phyloP scores from a whole-genome alignment of 2,797 vertebrate species.

The Orientallactaga sibirica region DNA sequence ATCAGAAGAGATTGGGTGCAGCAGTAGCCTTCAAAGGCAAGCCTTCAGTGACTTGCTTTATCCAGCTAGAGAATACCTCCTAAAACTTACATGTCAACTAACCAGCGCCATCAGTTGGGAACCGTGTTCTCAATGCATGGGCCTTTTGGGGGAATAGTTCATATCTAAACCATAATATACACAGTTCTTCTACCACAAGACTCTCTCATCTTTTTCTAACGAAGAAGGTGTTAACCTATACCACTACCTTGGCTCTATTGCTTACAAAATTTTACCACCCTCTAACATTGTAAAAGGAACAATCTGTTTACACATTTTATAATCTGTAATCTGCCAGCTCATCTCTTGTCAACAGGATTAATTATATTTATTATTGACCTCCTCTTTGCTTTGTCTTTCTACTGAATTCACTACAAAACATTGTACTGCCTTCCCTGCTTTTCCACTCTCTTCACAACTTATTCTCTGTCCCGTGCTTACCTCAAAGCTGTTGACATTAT shows the following conservation, averaged over 20 bases:
- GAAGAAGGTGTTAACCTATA: background rate
- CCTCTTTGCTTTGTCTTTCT: no score
- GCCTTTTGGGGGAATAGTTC: background rate
- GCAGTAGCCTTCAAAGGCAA: no score
- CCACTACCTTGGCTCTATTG: background rate
- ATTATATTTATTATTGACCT: background rate
- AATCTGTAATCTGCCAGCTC: background rate
- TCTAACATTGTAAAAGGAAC: background rate
- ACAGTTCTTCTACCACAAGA: background rate
- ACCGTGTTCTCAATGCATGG: background rate
- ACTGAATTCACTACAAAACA: background rate
- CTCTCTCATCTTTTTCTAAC: background rate
- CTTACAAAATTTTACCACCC: background rate
- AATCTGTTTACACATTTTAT: background rate
- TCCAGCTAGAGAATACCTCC: background rate
- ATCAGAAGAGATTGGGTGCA: background rate
- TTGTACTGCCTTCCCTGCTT: background rate
- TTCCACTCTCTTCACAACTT: background rate
- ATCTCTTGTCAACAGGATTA: background rate
- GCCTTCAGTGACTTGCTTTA: no score
- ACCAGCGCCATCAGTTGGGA: background rate
- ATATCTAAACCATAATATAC: background rate
- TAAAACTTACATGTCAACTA: background rate
- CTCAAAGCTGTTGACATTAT: background rate
- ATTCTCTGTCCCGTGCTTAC: background rate